Evolutionary conservation across 2,888 invertebrate genomes (phyloP).

Genomic region (Allygus modestus): DNA sequence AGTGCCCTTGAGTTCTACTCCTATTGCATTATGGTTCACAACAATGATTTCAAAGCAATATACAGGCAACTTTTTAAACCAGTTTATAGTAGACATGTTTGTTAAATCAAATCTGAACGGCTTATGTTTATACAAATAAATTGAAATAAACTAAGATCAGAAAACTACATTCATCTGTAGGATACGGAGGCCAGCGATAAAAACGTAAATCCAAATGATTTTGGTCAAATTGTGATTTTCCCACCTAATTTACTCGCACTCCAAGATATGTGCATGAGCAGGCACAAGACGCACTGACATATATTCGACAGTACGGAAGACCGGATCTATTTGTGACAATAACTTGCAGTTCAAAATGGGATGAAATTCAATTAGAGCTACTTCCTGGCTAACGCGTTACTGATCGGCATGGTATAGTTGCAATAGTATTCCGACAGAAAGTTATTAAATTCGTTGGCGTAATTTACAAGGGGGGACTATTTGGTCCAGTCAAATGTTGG

Average conservation of each 20-base stretch:
- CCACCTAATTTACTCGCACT: conserved; percentile 70
- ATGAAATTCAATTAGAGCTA: conserved; percentile 68
- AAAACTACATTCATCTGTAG: conserved; percentile 68
- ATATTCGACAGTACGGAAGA: conserved; percentile 69
- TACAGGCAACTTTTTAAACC: too few relatives aligned
- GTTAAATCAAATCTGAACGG: conserved; percentile 68
- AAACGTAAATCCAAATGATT: too few relatives aligned
- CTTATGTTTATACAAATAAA: conserved; percentile 71
- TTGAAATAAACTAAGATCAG: conserved; percentile 70
- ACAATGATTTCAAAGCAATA: too few relatives aligned
- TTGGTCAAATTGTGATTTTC: conserved; percentile 70
- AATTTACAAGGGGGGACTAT: conserved; percentile 68
- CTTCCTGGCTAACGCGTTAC: conserved; percentile 57
- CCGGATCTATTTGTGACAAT: conserved; percentile 66
- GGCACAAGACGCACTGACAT: conserved; percentile 72
- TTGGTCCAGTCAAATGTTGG: conserved; percentile 68
- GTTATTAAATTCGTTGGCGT: conserved; percentile 61
- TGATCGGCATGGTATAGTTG: conserved; percentile 65
- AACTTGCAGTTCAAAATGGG: conserved; percentile 70
- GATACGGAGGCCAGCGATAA: conserved; percentile 47
- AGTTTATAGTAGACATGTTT: background rate
- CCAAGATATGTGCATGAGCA: conserved; percentile 72
- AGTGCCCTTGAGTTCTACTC: too few relatives aligned
- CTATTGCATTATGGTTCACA: too few relatives aligned
- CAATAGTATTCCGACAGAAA: conserved; percentile 66